Evolutionary conservation across 2,797 vertebrate genomes (phyloP).

Genomic region (Enteromius paludinosus): DNA sequence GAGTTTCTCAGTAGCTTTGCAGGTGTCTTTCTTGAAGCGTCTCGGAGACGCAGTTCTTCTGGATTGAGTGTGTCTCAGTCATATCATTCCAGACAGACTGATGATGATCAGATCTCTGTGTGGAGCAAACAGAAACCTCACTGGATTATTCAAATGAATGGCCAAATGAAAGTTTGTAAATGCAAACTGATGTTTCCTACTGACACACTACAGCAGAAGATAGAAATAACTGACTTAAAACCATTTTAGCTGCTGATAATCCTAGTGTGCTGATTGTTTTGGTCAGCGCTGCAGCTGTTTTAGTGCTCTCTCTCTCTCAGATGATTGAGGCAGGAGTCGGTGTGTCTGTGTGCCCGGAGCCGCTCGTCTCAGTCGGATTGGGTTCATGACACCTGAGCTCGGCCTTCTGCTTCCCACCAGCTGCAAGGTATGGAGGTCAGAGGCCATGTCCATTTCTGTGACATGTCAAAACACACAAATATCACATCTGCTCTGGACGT

Average conservation of each 20-base stretch:
- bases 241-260: background rate
- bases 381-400: conserved; percentile 22
- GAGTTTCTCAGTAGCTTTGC: no score
- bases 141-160: no score
- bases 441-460: background rate
- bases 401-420: background rate
- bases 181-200: no score
- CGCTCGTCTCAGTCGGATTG: conserved; percentile 18
- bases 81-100: no score
- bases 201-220: no score
- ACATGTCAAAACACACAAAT: background rate
- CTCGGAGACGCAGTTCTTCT: no score
- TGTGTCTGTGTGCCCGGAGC: conserved; percentile 29
- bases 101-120: no score
- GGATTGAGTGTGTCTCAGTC: no score
- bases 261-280: background rate
- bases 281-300: background rate
- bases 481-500: background rate
- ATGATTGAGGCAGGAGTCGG: conserved; percentile 10
- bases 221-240: no score
- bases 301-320: background rate
- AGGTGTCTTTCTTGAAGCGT: no score
- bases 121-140: no score
- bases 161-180: no score
- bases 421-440: background rate